A percentile compares a stretch with the other conserved stretches of the same genome.
Evolutionary conservation across 1,140 invertebrate genomes (phyloP).

Genomic region (Cydia strobilella): DNA sequence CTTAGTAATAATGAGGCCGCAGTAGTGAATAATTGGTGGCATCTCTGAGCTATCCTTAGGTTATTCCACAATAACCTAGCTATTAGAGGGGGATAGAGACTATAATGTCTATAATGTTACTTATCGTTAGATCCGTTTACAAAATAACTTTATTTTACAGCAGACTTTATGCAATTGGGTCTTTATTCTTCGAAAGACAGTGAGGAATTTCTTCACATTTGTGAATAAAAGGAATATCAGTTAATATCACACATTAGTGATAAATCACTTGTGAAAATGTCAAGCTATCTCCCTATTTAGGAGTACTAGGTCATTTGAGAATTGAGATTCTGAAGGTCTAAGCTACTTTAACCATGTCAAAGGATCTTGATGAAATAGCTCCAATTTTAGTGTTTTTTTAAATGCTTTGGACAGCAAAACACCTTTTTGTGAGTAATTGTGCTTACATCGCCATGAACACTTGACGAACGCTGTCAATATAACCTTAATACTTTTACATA

Average conservation of each 20-base stretch:
- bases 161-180: background rate
- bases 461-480: no score
- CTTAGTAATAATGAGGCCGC: conserved; percentile 20
- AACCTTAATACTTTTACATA: no score
- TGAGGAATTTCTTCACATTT: background rate
- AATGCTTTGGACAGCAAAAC: no score
- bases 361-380: no score
- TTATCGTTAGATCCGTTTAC: background rate
- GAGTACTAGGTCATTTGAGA: no score
- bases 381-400: no score
- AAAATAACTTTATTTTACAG: background rate
- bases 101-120: background rate
- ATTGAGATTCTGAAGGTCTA: no score
- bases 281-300: no score
- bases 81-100: background rate
- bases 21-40: conserved; percentile 19
- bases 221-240: background rate
- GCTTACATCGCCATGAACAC: no score
- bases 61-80: background rate
- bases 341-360: no score
- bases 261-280: no score
- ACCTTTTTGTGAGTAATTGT: no score
- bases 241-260: background rate
- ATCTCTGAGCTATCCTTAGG: conserved; percentile 7
- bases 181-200: background rate